Percentiles rank a stretch among this genome's conserved stretches.
Conservation (phyloP, 2,113 vertebrate genomes). For the Myiopsitta monachus region DNA sequence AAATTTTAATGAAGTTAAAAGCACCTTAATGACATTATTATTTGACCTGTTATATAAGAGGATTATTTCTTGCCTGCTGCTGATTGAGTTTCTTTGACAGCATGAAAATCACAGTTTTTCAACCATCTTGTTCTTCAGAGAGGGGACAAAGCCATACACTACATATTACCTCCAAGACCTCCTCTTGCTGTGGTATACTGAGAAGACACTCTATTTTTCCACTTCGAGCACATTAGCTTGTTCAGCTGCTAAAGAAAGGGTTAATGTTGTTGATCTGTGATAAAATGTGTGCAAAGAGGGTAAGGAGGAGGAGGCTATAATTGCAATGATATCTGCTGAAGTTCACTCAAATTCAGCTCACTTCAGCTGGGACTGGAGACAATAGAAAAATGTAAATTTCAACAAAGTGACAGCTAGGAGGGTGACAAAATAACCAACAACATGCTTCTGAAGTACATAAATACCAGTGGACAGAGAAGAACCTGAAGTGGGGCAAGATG, state of each 20-base stretch:
- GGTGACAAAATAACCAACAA: background rate
- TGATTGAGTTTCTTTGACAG: constrained; percentile 10
- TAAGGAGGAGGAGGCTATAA: background rate
- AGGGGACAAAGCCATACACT: background rate
- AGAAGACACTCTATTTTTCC: background rate
- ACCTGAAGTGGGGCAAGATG: background rate
- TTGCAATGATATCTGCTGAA: background rate
- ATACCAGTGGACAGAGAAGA: background rate
- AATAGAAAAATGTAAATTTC: constrained; percentile 1
- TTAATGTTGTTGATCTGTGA: background rate
- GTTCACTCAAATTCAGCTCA: background rate
- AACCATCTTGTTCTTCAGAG: constrained; percentile 17
- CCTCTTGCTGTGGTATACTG: background rate
- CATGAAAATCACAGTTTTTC: constrained; percentile 23
- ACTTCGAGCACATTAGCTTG: background rate
- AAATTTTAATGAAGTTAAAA: constrained; percentile 63
- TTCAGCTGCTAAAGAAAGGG: background rate
- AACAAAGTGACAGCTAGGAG: background rate
- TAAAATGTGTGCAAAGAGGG: background rate
- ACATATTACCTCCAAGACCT: background rate
- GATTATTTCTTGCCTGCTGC: constrained; percentile 36
- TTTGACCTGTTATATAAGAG: constrained; percentile 41
- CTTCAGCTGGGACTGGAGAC: background rate
- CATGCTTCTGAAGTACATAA: background rate
- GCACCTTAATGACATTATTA: constrained; percentile 49